Conservation (phyloP, 2,888 invertebrate species). For the Branchinecta sandiegonensis region DNA sequence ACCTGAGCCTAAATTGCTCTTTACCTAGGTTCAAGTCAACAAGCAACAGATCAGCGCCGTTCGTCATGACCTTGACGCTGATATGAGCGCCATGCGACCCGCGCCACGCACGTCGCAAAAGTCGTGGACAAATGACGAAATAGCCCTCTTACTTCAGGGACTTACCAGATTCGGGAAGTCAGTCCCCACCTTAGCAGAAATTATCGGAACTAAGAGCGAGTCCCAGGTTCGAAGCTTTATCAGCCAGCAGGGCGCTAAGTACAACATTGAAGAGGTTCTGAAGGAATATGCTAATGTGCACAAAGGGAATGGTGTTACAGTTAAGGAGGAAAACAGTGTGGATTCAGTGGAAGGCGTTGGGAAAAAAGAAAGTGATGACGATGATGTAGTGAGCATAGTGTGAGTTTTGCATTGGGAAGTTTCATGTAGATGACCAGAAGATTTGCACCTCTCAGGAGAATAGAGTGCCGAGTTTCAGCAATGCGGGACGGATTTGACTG, state of each 20-base stretch:
- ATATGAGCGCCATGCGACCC: constrained; percentile 42
- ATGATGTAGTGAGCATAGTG: too few relatives aligned
- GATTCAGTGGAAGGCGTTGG: not conserved
- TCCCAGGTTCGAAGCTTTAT: constrained; percentile 82
- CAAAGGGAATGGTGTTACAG: not conserved
- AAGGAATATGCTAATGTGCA: constrained; percentile 55
- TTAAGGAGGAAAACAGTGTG: not conserved
- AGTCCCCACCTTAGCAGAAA: constrained; percentile 84
- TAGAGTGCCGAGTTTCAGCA: too few relatives aligned
- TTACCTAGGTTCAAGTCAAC: constrained; percentile 70
- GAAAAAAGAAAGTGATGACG: too few relatives aligned
- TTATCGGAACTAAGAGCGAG: constrained; percentile 87
- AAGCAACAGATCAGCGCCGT: constrained; percentile 78
- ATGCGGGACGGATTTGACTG: too few relatives aligned
- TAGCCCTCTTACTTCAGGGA: constrained; percentile 75
- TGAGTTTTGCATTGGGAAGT: too few relatives aligned
- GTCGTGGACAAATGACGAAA: constrained; percentile 84
- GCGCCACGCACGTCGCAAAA: constrained; percentile 57
- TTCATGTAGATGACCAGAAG: too few relatives aligned
- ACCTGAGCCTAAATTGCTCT: too few relatives aligned
- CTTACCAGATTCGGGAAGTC: constrained; percentile 53
- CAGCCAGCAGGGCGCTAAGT: constrained; percentile 72
- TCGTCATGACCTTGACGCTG: constrained; percentile 54
- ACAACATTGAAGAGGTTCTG: constrained; percentile 69
- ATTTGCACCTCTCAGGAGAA: too few relatives aligned